Evolutionary conservation across 2,888 invertebrate genomes (phyloP).

Genomic region (Aphidoletes aphidimyza): DNA sequence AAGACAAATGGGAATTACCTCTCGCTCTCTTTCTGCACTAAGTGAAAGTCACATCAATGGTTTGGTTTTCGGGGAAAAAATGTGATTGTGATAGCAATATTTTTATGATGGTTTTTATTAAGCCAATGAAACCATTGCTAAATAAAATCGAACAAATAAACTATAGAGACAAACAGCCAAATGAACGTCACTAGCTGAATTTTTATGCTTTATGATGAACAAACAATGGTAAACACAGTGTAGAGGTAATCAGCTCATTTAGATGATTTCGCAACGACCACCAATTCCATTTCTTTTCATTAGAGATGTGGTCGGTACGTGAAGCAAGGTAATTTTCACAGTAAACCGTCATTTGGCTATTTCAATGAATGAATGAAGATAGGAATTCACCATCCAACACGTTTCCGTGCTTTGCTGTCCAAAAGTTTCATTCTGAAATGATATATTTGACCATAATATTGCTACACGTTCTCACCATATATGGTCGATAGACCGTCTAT

Average conservation of each 20-base stretch:
- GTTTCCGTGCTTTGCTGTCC: no score
- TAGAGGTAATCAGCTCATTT: constrained; percentile 18
- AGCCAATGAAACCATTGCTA: not conserved
- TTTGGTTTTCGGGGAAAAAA: not conserved
- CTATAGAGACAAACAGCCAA: constrained; percentile 26
- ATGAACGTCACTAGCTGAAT: constrained; percentile 7
- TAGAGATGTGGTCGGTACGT: not conserved
- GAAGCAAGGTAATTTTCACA: constrained; percentile 22
- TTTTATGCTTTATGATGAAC: constrained; percentile 24
- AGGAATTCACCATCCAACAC: no score
- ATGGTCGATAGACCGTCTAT: no score
- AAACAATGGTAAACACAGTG: not conserved
- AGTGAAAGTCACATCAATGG: constrained; percentile 35
- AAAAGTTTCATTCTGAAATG: not conserved
- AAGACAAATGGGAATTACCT: constrained; percentile 51
- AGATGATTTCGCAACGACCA: not conserved
- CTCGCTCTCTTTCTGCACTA: not conserved
- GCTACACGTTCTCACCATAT: no score
- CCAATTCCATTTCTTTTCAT: constrained; percentile 27
- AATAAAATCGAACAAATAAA: not conserved
- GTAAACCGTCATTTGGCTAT: no score
- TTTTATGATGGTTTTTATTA: constrained; percentile 18
- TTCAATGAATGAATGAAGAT: no score
- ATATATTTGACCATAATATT: not conserved
- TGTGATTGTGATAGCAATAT: constrained; percentile 49